phyloP scores from a whole-genome alignment of 2,113 vertebrate genomes.

The Nannobrachium achirus region DNA sequence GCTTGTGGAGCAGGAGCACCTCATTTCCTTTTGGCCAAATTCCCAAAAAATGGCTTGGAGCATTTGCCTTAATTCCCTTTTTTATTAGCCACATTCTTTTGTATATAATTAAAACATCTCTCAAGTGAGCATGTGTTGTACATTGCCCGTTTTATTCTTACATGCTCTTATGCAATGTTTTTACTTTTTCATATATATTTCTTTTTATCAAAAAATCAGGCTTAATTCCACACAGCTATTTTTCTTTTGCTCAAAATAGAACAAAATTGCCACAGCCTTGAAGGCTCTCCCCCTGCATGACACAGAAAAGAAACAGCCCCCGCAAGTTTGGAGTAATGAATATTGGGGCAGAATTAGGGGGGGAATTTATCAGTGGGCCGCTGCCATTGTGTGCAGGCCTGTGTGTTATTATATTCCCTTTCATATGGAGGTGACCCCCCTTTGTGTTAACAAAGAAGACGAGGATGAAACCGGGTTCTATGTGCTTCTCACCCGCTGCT shows the following conservation, averaged over 20 bases:
- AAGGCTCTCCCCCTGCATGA: conserved; percentile 44
- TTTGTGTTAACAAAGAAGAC: conserved; percentile 82
- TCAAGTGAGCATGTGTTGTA: conserved; percentile 79
- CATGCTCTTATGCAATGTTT: conserved; percentile 46
- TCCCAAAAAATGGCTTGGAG: conserved; percentile 87
- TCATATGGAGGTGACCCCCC: conserved; percentile 79
- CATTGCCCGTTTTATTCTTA: conserved; percentile 63
- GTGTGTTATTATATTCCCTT: conserved; percentile 76
- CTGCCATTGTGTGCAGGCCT: conserved; percentile 67
- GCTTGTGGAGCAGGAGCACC: conserved; percentile 82
- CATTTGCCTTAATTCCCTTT: conserved; percentile 81
- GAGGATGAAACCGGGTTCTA: conserved; percentile 79
- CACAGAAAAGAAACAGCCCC: conserved; percentile 26
- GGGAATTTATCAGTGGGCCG: conserved; percentile 74
- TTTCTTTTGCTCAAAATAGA: conserved; percentile 19
- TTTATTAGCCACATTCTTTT: conserved; percentile 82
- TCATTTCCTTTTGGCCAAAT: conserved; percentile 94
- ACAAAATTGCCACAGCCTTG: conserved; percentile 42
- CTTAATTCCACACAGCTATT: conserved; percentile 50
- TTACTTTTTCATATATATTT: conserved; percentile 29
- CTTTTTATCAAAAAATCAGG: conserved; percentile 56
- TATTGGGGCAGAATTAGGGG: conserved; percentile 67
- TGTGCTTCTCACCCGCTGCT: conserved; percentile 66
- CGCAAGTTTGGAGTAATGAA: conserved; percentile 51
- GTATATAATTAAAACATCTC: conserved; percentile 83